Evolutionary conservation across 2,888 invertebrate genomes (phyloP).

Genomic region (Helicoverpa assulta): DNA sequence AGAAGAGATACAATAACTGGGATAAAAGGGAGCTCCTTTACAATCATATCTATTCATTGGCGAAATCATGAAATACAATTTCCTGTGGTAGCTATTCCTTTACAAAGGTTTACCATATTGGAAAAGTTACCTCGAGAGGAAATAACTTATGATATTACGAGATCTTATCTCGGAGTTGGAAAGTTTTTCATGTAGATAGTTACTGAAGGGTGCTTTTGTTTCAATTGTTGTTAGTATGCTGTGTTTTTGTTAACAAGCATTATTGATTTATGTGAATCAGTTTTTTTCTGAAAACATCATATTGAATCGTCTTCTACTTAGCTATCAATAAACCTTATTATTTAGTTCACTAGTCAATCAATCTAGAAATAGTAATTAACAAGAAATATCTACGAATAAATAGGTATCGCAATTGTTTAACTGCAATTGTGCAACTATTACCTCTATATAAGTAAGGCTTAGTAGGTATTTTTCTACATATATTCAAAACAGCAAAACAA

Average conservation of each 20-base stretch:
- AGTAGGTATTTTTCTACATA: background rate
- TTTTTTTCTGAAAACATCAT: no score
- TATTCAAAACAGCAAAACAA: background rate
- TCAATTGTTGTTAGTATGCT: background rate
- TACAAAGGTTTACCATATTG: conserved; percentile 53
- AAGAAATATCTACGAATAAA: no score
- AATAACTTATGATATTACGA: conserved; percentile 41
- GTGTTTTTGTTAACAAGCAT: background rate
- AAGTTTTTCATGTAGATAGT: conserved; percentile 10
- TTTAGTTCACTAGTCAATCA: no score
- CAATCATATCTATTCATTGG: conserved; percentile 79
- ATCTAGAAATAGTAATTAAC: no score
- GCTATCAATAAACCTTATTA: no score
- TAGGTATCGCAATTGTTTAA: no score
- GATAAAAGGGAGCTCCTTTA: conserved; percentile 74
- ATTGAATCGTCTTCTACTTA: no score
- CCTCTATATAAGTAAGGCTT: no score
- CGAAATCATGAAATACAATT: conserved; percentile 61
- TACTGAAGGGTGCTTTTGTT: conserved; percentile 10
- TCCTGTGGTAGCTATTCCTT: conserved; percentile 45
- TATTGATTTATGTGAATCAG: background rate
- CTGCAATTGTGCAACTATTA: no score
- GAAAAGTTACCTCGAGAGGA: conserved; percentile 41
- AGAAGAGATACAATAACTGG: conserved; percentile 74
- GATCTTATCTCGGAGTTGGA: conserved; percentile 28